Percentiles rank a stretch among this genome's conserved stretches.
Conservation (phyloP, 2,888 invertebrate genomes). For the Silvanus unidentatus region DNA sequence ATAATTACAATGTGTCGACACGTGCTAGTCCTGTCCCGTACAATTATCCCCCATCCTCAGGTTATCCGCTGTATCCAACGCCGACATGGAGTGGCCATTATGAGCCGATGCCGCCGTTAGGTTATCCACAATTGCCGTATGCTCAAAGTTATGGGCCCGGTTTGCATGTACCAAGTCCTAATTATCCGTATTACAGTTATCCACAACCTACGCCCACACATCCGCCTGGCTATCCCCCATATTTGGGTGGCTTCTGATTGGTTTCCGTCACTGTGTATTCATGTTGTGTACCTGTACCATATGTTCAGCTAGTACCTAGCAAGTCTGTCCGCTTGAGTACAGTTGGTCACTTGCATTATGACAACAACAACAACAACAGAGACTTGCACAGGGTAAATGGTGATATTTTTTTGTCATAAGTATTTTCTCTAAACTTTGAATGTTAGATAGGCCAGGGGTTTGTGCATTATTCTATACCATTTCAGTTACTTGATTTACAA, state of each 20-base stretch:
- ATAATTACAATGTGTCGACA: slow-evolving; percentile 47
- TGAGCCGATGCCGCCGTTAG: slow-evolving; percentile 48
- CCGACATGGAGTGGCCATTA: slow-evolving; percentile 45
- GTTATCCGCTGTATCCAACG: slow-evolving; percentile 44
- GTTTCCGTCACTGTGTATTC: slow-evolving; percentile 48
- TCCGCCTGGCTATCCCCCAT: slow-evolving; percentile 46
- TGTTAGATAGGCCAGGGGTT: slow-evolving; percentile 49
- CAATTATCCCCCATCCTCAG: slow-evolving; percentile 38
- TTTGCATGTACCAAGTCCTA: slow-evolving; percentile 63
- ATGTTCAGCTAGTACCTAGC: slow-evolving; percentile 50
- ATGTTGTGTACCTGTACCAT: slow-evolving; percentile 50
- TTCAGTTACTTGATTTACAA: too few species aligned
- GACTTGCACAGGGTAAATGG: slow-evolving; percentile 52
- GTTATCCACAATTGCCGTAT: slow-evolving; percentile 43
- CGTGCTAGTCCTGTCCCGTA: slow-evolving; percentile 43
- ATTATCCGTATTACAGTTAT: slow-evolving; percentile 57
- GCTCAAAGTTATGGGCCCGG: slow-evolving; percentile 49
- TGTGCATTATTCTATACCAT: slow-evolving; percentile 43
- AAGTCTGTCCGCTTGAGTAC: slow-evolving; percentile 48
- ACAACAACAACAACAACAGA: slow-evolving; percentile 47
- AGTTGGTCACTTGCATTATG: slow-evolving; percentile 49
- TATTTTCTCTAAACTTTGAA: slow-evolving; percentile 50
- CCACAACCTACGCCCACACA: slow-evolving; percentile 43
- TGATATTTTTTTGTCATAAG: slow-evolving; percentile 51
- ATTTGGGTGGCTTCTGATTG: slow-evolving; percentile 47